Evolutionary conservation across 2,113 vertebrate genomes (phyloP).

Genomic region (Xyrauchen texanus): DNA sequence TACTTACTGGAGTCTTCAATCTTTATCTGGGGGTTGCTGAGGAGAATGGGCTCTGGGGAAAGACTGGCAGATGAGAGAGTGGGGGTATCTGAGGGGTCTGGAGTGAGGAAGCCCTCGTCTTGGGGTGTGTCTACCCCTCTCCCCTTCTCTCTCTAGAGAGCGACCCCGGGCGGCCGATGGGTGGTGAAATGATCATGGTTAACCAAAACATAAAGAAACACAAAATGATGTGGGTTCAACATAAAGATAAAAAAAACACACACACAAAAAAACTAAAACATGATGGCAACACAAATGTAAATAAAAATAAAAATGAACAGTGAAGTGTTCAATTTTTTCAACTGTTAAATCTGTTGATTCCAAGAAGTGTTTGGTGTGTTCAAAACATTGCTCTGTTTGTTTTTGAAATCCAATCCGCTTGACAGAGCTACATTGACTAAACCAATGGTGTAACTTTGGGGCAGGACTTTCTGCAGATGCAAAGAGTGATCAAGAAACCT

Average conservation of each 20-base stretch:
- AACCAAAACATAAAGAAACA: slow-evolving; percentile 55
- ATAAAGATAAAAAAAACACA: not conserved
- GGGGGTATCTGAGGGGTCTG: slow-evolving; percentile 74
- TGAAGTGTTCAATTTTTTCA: not conserved
- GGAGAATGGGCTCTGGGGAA: slow-evolving; percentile 74
- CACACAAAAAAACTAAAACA: no score
- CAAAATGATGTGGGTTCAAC: slow-evolving; percentile 60
- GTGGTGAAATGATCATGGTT: slow-evolving; percentile 51
- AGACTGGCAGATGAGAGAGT: slow-evolving; percentile 77
- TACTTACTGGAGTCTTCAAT: slow-evolving; percentile 87
- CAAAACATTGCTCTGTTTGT: no score
- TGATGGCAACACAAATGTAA: slow-evolving; percentile 20
- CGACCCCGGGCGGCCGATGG: slow-evolving; percentile 65
- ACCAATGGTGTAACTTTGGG: no score
- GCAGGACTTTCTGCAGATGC: no score
- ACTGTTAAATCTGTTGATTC: no score
- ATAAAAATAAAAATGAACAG: not conserved
- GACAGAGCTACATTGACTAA: no score
- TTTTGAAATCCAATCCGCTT: no score
- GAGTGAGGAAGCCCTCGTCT: slow-evolving; percentile 65
- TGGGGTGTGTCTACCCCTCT: slow-evolving; percentile 76
- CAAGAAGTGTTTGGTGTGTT: no score
- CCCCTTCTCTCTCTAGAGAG: slow-evolving; percentile 83
- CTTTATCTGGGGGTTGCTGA: slow-evolving; percentile 77
- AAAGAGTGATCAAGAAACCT: no score